phyloP scores from a whole-genome alignment of 2,113 vertebrate species.

The Sinosuthora webbiana region DNA sequence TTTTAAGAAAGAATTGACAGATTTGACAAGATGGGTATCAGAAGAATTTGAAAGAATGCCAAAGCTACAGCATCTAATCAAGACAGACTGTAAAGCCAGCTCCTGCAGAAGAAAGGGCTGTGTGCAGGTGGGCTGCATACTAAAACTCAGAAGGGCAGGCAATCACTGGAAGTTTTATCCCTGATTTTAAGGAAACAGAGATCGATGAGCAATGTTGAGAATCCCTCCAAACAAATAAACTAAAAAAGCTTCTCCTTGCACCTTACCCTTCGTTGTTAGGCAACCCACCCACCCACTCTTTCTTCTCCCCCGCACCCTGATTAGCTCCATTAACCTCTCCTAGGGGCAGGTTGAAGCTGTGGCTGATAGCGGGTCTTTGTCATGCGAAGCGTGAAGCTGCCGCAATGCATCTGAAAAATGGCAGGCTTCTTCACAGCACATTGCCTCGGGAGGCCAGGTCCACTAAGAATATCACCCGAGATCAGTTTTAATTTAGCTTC shows the following conservation, averaged over 20 bases:
- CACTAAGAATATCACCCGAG: not conserved
- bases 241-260: not conserved
- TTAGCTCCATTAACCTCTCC: not conserved
- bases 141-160: not conserved
- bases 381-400: not conserved
- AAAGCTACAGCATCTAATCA: not conserved
- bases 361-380: not conserved
- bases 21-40: constrained; percentile 2
- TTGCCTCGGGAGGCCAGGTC: not conserved
- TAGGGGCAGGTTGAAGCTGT: not conserved
- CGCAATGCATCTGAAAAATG: not conserved
- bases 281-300: not conserved
- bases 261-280: not conserved
- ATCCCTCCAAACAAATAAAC: not conserved
- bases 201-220: not conserved
- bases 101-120: not conserved
- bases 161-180: not conserved
- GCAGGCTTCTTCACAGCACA: not conserved
- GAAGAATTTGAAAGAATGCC: constrained; percentile 20
- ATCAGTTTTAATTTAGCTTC: constrained; percentile 14
- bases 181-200: not conserved
- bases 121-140: constrained; percentile 1
- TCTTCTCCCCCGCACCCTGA: not conserved
- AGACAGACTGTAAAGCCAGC: not conserved
- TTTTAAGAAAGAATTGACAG: constrained; percentile 14